Evolutionary conservation across 2,113 vertebrate genomes (phyloP), one percentile per base, ranked within the genome.

Genomic region (Acrocephalus kingi): DNA sequence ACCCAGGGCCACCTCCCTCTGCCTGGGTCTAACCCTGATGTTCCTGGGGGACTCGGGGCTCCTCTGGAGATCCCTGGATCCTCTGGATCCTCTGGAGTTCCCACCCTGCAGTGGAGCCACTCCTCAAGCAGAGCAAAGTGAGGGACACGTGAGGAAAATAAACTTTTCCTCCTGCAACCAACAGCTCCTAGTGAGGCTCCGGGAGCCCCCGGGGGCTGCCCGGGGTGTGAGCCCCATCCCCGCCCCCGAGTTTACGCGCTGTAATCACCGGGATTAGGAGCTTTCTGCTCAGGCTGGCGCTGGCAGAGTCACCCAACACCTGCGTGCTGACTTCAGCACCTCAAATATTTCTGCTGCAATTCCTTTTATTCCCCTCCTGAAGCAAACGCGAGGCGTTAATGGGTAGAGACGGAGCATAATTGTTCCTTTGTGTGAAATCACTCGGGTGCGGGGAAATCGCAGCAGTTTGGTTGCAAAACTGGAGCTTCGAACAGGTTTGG

Each of bases 251-350:
- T 75, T 91, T 76, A 4, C 11, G 64, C 20, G 66, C 45, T 0
- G 2, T 11, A 45, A 77, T 69, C 20, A 2, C 55, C 5, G 5
- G 69, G 77, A 84, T 96, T 59, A 72, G 84, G 80, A 45, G 20
- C 3, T 68, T 81, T 93, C 28, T 75, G 73, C 86, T 61, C 1
- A 45, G 37, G 66, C 75, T 91, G 80, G 59, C 0, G 12, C 84
- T 94, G 96, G 84, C 73, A 68, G 63, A 61, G 73, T 6, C 73
- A 46, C 64, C 83, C 79, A 37, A 43, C 94, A 90, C 92, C 94
- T 95, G 90, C 4, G 2, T 46, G 94, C 94, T 94, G 93, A 87
- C 77, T 93, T 92, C 96, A 94, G 93, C 46, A n/a, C 87, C 91
- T 95, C 87, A 71, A 13, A 35, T 41, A 94, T 92, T 87, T 89